These are phyloP conservation scores for Trigoniulus corallinus DNA, from an alignment of 1,140 invertebrate genomes.

Conservation along the genomic window DNA sequence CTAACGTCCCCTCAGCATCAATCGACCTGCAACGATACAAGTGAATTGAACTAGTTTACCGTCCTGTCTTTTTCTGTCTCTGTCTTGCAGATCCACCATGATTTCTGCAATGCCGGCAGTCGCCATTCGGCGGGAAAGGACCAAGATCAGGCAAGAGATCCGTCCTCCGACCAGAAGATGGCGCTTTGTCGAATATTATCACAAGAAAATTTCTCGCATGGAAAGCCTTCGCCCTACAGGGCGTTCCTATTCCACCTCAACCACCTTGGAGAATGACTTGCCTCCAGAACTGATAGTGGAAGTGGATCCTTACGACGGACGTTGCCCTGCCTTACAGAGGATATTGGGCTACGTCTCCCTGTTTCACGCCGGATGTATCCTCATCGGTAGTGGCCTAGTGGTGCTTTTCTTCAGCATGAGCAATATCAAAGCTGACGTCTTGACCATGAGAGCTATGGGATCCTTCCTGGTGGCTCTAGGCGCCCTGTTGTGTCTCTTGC, in stretches of 20 bases:
- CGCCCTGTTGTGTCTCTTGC: conserved; percentile 5
- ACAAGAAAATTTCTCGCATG: conserved; percentile 4
- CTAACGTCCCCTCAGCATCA: too few species aligned
- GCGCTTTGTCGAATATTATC: conserved; percentile 6
- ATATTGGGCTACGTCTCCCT: conserved; percentile 1
- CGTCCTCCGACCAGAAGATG: not conserved
- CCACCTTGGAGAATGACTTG: not conserved
- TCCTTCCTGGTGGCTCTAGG: conserved; percentile 5
- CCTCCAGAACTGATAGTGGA: not conserved
- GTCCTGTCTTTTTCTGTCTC: not conserved
- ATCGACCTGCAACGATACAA: not conserved
- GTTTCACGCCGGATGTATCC: conserved; percentile 3
- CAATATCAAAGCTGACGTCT: conserved; percentile 7
- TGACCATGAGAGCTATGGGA: not conserved
- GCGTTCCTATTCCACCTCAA: conserved; percentile 5
- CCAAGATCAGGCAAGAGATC: not conserved
- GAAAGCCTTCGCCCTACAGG: not conserved
- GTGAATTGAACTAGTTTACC: not conserved
- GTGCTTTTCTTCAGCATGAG: conserved; percentile 7
- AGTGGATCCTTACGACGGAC: not conserved
- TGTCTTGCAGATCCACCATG: conserved; percentile 8
- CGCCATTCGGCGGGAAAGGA: conserved; percentile 10
- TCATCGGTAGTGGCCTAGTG: conserved; percentile 5
- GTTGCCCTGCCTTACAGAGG: not conserved
- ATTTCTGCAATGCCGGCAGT: conserved; percentile 14